Conservation (phyloP, 2,113 vertebrate species). For the Carettochelys insculpta region DNA sequence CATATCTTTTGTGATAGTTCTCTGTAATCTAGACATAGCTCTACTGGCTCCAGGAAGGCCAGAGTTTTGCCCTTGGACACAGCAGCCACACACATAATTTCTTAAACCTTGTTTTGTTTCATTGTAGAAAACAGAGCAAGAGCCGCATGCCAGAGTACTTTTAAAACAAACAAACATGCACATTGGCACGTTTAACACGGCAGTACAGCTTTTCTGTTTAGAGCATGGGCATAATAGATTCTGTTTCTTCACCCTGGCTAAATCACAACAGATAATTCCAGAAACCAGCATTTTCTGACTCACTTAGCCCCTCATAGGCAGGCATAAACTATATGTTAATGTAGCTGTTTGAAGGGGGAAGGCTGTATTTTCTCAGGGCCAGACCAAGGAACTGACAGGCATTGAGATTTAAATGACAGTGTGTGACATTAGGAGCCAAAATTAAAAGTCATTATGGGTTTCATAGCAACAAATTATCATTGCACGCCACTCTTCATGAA, state of each 20-base stretch:
- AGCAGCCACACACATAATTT: neutral
- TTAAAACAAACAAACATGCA: neutral
- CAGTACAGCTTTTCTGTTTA: neutral
- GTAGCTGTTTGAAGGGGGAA: slow-evolving; percentile 51
- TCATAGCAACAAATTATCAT: slow-evolving; percentile 57
- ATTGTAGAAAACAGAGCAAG: neutral
- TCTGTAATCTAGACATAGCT: too few species aligned
- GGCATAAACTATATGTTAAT: slow-evolving; percentile 51
- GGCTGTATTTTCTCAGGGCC: slow-evolving; percentile 47
- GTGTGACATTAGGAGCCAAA: slow-evolving; percentile 50
- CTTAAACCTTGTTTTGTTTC: neutral
- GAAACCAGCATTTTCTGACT: slow-evolving; percentile 44
- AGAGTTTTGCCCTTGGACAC: neutral
- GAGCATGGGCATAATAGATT: neutral
- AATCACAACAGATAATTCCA: slow-evolving; percentile 36
- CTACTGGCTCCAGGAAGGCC: neutral
- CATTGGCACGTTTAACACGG: neutral
- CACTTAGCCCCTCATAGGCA: neutral
- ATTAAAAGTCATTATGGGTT: slow-evolving; percentile 62
- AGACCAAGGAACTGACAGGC: slow-evolving; percentile 45
- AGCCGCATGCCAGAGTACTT: neutral
- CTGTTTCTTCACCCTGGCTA: neutral
- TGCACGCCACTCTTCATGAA: slow-evolving; percentile 39
- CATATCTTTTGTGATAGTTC: too few species aligned
- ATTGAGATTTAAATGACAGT: slow-evolving; percentile 70